A percentile compares a stretch with the other conserved stretches of the same genome.
phyloP scores from a whole-genome alignment of 23 tunicate genomes.

The Botrylloides violaceus region DNA sequence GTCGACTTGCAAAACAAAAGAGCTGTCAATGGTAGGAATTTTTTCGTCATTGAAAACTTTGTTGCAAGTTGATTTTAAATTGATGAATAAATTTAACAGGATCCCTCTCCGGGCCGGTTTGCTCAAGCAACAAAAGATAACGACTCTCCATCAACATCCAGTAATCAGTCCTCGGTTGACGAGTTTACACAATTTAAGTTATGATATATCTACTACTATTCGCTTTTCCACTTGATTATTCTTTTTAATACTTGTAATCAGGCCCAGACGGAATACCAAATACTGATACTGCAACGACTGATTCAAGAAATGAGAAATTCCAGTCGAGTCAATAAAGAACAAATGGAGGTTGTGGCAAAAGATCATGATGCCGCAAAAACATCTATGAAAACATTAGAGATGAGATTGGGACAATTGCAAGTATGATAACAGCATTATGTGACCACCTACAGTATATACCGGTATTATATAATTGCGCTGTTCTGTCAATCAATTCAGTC shows the following conservation, averaged over 20 bases:
- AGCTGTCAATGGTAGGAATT: no score
- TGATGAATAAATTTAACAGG: no score
- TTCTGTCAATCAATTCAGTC: no score
- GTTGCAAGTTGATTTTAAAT: no score
- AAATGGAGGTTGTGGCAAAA: conserved; percentile 13
- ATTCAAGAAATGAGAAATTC: conserved; percentile 19
- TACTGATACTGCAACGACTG: conserved; percentile 3
- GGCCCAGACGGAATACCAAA: conserved; percentile 8
- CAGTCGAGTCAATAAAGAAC: conserved; percentile 17
- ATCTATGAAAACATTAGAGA: conserved; percentile 26
- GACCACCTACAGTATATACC: no score
- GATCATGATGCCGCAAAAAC: not conserved
- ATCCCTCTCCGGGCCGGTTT: not conserved
- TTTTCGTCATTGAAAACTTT: no score
- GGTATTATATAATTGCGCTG: no score
- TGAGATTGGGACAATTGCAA: conserved; percentile 30
- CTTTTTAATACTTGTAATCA: not conserved
- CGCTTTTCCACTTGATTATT: not conserved
- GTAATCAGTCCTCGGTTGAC: not conserved
- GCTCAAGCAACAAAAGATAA: conserved; percentile 12
- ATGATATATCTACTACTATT: not conserved
- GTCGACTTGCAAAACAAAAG: no score
- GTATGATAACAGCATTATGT: not conserved
- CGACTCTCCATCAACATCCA: conserved; percentile 1
- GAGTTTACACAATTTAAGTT: conserved; percentile 13